Evolutionary conservation across 2,113 vertebrate genomes (phyloP).

Genomic region (Triplophysa dalaica): DNA sequence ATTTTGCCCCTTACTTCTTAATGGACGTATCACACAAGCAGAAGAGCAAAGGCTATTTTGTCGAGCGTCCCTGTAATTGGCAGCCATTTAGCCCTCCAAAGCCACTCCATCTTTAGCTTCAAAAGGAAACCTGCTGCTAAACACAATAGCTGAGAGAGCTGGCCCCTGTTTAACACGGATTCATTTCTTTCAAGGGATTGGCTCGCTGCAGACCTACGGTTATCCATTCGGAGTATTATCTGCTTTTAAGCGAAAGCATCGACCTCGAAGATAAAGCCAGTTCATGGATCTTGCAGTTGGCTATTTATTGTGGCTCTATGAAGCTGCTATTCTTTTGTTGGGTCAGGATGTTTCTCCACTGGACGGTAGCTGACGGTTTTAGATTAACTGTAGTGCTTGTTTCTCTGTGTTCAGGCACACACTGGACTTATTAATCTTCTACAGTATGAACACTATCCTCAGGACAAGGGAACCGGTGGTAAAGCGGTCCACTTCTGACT

Average conservation of each 20-base stretch:
- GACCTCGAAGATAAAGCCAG: slow-evolving; percentile 1
- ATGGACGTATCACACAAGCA: slow-evolving; percentile 49
- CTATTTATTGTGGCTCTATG: slow-evolving; percentile 37
- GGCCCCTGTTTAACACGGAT: slow-evolving; percentile 45
- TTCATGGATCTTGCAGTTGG: slow-evolving; percentile 18
- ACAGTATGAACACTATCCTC: slow-evolving; percentile 22
- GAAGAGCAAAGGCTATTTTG: slow-evolving; percentile 42
- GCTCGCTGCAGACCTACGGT: slow-evolving; percentile 12
- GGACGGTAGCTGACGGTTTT: not conserved
- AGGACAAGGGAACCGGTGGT: slow-evolving; percentile 36
- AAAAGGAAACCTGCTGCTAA: slow-evolving; percentile 44
- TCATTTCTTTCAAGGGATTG: slow-evolving; percentile 30
- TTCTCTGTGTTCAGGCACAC: not conserved
- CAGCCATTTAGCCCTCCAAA: slow-evolving; percentile 39
- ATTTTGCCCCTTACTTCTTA: slow-evolving; percentile 37
- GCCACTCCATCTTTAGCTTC: slow-evolving; percentile 44
- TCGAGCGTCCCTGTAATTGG: slow-evolving; percentile 21
- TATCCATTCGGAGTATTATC: slow-evolving; percentile 31
- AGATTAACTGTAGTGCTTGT: not conserved
- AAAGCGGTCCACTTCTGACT: slow-evolving; percentile 25
- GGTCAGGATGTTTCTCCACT: not conserved
- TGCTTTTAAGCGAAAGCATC: slow-evolving; percentile 24
- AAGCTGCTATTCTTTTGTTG: not conserved
- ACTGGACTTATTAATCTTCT: not conserved
- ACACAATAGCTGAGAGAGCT: slow-evolving; percentile 44